Conservation (phyloP, 2,888 invertebrate genomes). For the Meiosimyza decipiens region DNA sequence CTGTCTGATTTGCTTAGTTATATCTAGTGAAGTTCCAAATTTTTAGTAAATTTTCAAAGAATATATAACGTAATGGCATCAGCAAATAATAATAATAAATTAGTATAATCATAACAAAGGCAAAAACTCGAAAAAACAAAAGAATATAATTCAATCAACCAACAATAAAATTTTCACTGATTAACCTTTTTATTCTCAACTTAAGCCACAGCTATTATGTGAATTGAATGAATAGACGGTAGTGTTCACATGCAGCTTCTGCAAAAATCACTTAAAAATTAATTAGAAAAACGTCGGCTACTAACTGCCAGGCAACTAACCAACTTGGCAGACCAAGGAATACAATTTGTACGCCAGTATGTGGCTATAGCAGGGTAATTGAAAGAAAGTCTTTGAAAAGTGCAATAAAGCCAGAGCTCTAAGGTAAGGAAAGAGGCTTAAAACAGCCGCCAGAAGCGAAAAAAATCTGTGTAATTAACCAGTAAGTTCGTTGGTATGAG, state of each 20-base stretch:
- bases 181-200: not conserved
- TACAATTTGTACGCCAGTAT: not conserved
- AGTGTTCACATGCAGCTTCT: too few relatives aligned
- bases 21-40: too few relatives aligned
- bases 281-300: conserved; percentile 9
- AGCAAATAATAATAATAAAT: too few relatives aligned
- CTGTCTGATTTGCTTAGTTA: too few relatives aligned
- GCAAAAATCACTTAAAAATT: conserved; percentile 17
- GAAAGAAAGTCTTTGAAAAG: not conserved
- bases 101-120: too few relatives aligned
- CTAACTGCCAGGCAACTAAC: too few relatives aligned
- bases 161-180: not conserved
- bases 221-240: not conserved
- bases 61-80: too few relatives aligned
- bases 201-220: not conserved
- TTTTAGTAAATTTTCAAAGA: too few relatives aligned
- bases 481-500: conserved; percentile 11
- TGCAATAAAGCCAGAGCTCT: not conserved
- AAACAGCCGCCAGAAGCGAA: not conserved
- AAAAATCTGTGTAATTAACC: conserved; percentile 25
- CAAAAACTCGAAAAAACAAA: not conserved
- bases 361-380: not conserved
- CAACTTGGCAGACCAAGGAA: not conserved
- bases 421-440: too few relatives aligned
- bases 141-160: not conserved